Base-by-base conservation (phyloP, 2,888 invertebrate species). In the Phortica okadai region DNA sequence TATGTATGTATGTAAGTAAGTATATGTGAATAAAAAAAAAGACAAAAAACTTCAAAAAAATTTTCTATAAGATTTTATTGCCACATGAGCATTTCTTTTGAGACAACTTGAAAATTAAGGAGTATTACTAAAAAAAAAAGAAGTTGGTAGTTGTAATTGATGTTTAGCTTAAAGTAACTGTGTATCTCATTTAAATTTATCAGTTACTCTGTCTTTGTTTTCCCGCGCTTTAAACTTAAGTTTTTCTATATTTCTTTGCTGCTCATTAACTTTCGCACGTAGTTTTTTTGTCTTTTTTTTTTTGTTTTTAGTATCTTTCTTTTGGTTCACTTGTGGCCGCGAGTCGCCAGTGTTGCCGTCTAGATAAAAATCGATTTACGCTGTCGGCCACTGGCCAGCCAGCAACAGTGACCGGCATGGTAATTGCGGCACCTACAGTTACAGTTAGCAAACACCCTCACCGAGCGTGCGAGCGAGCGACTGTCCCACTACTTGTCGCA, bases 301-400 rank as follows among this genome's bases (percentile, higher is more conserved):
- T 16, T 56, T 16, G 56, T n/a, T 16, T 56, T 56, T 16, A 21
- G 21, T 21, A 21, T 21, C 21, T 33, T 33, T 33, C 4, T 33
- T 33, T 33, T 33, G 10, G 59, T 58, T 58, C 58, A 58, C 54
- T 76, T 73, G 67, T 73, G 76, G 73, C 58, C 8, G 73, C 66
- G 62, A 42, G 21, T n/a, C 66, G 73, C 42, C 74, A 74, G 74
- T 76, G 74, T 74, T 21, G 16, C 41, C 44, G 70, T 69, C 77
- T 74, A 88, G 88, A 89, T 87, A 88, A 89, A 86, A 88, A 89
- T 89, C 89, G 88, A 88, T 88, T 88, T 82, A 79, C 82, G 84
- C 83, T 88, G 86, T 84, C 86, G 84, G 88, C 84, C 88, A 76
- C 69, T 75, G 75, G 54, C 70, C 70, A 72, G 25, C 6, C 45